Conservation (phyloP, 1,140 invertebrate species). For the Dufourea novaeangliae region DNA sequence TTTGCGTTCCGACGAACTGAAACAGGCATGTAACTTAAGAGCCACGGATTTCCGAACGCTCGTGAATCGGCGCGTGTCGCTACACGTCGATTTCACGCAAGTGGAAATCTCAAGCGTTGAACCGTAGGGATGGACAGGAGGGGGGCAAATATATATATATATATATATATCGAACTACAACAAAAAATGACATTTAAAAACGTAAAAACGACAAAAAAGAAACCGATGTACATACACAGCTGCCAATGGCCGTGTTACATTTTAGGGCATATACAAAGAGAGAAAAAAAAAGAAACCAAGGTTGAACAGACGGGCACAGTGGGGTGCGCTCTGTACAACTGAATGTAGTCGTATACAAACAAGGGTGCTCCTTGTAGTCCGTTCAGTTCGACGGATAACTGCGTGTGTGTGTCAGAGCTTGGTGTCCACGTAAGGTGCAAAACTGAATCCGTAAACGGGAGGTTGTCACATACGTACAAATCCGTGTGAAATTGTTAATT, state of each 20-base stretch:
- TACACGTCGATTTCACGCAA: too few relatives aligned
- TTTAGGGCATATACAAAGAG: conserved; percentile 24
- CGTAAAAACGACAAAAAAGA: too few relatives aligned
- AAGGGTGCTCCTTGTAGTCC: conserved; percentile 7
- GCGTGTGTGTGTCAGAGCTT: conserved; percentile 19
- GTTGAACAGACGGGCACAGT: background rate
- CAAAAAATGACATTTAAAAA: too few relatives aligned
- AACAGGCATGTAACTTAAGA: background rate
- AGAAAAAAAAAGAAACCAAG: too few relatives aligned
- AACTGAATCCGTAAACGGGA: conserved; percentile 51
- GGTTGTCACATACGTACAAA: conserved; percentile 14
- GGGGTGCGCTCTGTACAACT: background rate
- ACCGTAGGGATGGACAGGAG: too few relatives aligned
- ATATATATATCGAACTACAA: too few relatives aligned
- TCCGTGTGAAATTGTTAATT: conserved; percentile 1
- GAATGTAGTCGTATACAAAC: too few relatives aligned
- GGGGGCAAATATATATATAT: too few relatives aligned
- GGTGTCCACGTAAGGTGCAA: background rate
- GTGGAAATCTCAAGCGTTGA: too few relatives aligned
- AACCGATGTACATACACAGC: background rate
- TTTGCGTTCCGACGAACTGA: background rate
- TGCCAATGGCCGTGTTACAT: background rate
- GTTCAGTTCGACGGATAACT: conserved; percentile 28
- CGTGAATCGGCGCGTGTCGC: background rate
- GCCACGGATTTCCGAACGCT: background rate